Evolutionary conservation across 2,113 vertebrate genomes (phyloP), one percentile per base, ranked within the genome.

Genomic region (Leucopternis melanops): DNA sequence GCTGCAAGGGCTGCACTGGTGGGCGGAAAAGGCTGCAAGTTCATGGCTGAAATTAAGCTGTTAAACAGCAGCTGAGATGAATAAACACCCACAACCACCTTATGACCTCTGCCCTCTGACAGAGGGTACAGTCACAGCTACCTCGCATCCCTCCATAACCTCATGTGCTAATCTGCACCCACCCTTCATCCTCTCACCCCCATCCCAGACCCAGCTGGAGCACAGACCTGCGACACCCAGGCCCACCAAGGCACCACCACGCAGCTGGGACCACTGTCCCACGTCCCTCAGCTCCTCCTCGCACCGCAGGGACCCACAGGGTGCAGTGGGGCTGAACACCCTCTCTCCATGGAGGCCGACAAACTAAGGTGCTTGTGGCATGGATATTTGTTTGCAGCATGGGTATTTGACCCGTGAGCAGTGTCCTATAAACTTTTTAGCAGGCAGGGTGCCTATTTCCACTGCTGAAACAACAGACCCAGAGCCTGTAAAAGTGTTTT

Each of bases 361-460:
- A 74, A 59, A 59, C 31, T 12, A 42, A 31, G 50, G 44, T 42
- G 14, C 29, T 79, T 8, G 36, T 63, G 36, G 34, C 16, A 42
- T 19, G 32, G n/a, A 1, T 45, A 21, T 70, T n/a, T 80, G 13
- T 67, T 88, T 52, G 27, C 14, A 61, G 58, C 5, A 9, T 8
- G 27, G 13, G 11, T 29, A 8, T 67, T 36, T 92, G 62, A 59
- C 19, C 38, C 47, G 11, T 7, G 9, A 77, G 31, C 3, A 34
- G 21, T 1, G 1, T 40, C 44, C n/a, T 52, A 11, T 20, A 8
- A 10, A 45, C 49, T 77, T 65, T 65, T 29, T 54, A 47, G 19
- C 13, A 57, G 32, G 9, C 47, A n/a, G 2, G 0, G 3, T 22
- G 11, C 0, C 0, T 34, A 20, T 83, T 86, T 58, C 71, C 12